Base-by-base conservation (phyloP, 2,888 invertebrate genomes). In the Tetragonula carbonaria region DNA sequence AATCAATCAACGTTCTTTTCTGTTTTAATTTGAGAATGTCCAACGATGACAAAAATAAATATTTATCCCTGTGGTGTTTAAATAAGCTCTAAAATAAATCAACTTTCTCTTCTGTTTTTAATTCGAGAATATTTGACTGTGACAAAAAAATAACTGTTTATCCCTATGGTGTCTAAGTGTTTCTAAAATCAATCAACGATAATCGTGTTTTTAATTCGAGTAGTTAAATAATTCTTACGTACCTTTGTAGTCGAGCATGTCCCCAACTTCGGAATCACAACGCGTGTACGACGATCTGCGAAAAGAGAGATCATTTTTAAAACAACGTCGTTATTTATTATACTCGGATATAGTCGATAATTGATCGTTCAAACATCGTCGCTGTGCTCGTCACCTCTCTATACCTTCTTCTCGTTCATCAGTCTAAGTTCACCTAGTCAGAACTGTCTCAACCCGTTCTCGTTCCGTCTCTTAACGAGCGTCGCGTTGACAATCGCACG, bases 161-260 rank as follows among this genome's bases (percentile, higher is more conserved):
- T 33, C 33, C 33, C 33, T 33, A 2, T 33, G 33, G 3, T 33
- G 33, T 3, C 3, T 18, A n/a, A 21, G 50, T 28, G 45, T 4
- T 4, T 38, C 21, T 45, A 62, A 23, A 59, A 50, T 21, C 16
- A 57, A 16, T 4, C 18, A 59, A 38, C 13, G 16, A 28, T 23
- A n/a, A n/a, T 53, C 1, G 18, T 11, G 5, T 68, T 28, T 21
- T 62, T 62, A 28, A 73, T 21, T 38, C 38, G 38, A 33, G 33
- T 28, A 28, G 28, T 55, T 0, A 8, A 38, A 57, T 16, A 1
- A 38, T 16, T n/a, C 16, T 50, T 67, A 82, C 82, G 16, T 75
- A 84, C 84, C 82, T 78, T 68, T 55, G 23, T 82, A 72, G 6
- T 82, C 82, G n/a, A 63, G 73, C 82, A 84, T 84, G 63, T 67